Evolutionary conservation across 2,797 vertebrate species (phyloP).

Genomic region (Dryobates pubescens): DNA sequence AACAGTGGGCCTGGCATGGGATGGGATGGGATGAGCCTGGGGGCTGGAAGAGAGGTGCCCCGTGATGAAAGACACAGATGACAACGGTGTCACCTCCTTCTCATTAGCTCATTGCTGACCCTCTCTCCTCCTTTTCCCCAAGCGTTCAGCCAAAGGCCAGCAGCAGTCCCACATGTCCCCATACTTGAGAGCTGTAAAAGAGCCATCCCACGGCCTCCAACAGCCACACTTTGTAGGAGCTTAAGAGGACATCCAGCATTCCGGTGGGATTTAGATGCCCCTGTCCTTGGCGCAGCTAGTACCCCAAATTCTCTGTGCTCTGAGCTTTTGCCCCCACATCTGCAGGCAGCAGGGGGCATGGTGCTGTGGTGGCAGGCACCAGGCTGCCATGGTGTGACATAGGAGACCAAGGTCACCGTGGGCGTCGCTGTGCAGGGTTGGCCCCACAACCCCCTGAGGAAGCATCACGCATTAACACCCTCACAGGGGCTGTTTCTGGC

Average conservation of each 20-base stretch:
- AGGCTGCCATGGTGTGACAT: not conserved
- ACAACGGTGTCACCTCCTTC: not conserved
- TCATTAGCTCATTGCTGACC: not conserved
- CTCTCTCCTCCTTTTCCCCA: not conserved
- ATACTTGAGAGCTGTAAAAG: not conserved
- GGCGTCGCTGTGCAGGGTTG: fast-evolving
- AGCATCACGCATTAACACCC: not conserved
- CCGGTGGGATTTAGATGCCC: not conserved
- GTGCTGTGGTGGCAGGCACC: not conserved
- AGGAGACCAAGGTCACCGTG: fast-evolving
- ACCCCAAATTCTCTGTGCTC: not conserved
- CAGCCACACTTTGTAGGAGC: not conserved
- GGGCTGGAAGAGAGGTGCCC: not conserved
- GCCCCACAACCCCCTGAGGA: not conserved
- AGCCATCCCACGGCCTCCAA: fast-evolving
- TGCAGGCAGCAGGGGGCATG: fast-evolving
- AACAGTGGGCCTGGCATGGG: conserved; percentile 41
- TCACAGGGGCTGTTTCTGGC: fast-evolving
- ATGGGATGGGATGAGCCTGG: not conserved
- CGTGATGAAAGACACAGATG: conserved; percentile 50
- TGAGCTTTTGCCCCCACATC: not conserved
- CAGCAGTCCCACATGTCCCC: fast-evolving
- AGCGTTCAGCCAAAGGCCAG: not conserved
- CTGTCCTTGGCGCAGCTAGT: fast-evolving
- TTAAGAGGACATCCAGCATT: fast-evolving